Evolutionary conservation across 2,888 invertebrate species (phyloP).

Genomic region (Drosophila cognata): DNA sequence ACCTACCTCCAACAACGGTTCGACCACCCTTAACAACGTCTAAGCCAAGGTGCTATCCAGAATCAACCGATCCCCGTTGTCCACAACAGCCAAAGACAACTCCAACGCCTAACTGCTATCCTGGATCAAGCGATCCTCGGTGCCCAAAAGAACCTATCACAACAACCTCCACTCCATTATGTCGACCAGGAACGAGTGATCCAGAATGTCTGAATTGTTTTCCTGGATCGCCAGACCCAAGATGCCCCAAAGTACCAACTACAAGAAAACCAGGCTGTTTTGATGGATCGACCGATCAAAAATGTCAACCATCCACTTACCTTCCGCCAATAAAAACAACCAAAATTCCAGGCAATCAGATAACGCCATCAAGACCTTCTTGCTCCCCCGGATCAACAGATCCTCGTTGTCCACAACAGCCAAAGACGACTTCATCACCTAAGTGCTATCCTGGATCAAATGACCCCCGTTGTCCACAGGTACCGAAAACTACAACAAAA

Average conservation of each 20-base stretch:
- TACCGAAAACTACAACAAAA: too few relatives aligned
- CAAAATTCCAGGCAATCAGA: slow-evolving; percentile 27
- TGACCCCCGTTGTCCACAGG: slow-evolving; percentile 58
- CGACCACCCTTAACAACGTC: neutral
- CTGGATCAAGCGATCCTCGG: slow-evolving; percentile 59
- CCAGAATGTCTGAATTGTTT: slow-evolving; percentile 77
- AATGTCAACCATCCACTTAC: slow-evolving; percentile 55
- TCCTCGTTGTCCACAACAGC: too few relatives aligned
- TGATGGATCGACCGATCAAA: slow-evolving; percentile 83
- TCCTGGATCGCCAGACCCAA: slow-evolving; percentile 78
- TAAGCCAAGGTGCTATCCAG: slow-evolving; percentile 31
- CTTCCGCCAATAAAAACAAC: slow-evolving; percentile 44
- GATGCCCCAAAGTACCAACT: slow-evolving; percentile 51
- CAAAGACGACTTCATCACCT: too few relatives aligned
- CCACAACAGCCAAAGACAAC: slow-evolving; percentile 46
- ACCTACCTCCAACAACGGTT: slow-evolving; percentile 12
- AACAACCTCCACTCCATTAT: slow-evolving; percentile 4
- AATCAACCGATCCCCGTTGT: slow-evolving; percentile 69
- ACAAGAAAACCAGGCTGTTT: slow-evolving; percentile 70
- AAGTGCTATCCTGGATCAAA: slow-evolving; percentile 82
- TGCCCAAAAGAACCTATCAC: slow-evolving; percentile 53
- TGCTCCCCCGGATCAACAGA: slow-evolving; percentile 57
- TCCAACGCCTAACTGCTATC: slow-evolving; percentile 14
- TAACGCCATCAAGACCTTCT: slow-evolving; percentile 24
- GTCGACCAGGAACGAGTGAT: slow-evolving; percentile 76